These are phyloP conservation scores for Thaumatotibia leucotreta DNA, from an alignment of 1,140 invertebrate species.

Conservation along the genomic window DNA sequence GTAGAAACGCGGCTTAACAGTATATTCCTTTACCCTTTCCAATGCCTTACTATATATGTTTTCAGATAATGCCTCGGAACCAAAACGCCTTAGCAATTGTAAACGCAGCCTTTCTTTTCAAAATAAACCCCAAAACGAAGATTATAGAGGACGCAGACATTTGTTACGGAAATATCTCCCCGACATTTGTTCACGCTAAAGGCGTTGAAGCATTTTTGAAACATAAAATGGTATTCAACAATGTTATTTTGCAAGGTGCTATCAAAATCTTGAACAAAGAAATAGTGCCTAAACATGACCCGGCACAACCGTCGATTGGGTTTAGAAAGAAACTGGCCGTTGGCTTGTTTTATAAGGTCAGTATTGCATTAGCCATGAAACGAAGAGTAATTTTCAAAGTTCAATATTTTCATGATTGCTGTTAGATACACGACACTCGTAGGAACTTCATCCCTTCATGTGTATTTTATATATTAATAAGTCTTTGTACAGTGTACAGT, in stretches of 20 bases:
- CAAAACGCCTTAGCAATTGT: constrained; percentile 91
- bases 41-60: constrained; percentile 22
- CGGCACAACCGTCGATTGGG: constrained; percentile 79
- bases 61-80: constrained; percentile 84
- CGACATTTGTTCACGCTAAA: constrained; percentile 83
- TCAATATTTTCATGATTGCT: no score
- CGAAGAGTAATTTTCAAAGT: background rate
- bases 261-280: constrained; percentile 77
- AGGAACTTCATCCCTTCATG: no score
- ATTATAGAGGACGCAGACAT: constrained; percentile 45
- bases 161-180: constrained; percentile 84
- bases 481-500: no score
- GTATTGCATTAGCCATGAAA: background rate
- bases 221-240: constrained; percentile 76
- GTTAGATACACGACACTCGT: no score
- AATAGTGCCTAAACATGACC: constrained; percentile 78
- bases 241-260: constrained; percentile 69
- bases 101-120: constrained; percentile 86
- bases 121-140: constrained; percentile 74
- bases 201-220: constrained; percentile 82
- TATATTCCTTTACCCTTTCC: no score
- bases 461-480: no score
- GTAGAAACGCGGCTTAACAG: no score
- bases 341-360: constrained; percentile 83
- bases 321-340: constrained; percentile 80